Base-by-base conservation (phyloP, 1,140 invertebrate genomes). In the Chionoecetes opilio region DNA sequence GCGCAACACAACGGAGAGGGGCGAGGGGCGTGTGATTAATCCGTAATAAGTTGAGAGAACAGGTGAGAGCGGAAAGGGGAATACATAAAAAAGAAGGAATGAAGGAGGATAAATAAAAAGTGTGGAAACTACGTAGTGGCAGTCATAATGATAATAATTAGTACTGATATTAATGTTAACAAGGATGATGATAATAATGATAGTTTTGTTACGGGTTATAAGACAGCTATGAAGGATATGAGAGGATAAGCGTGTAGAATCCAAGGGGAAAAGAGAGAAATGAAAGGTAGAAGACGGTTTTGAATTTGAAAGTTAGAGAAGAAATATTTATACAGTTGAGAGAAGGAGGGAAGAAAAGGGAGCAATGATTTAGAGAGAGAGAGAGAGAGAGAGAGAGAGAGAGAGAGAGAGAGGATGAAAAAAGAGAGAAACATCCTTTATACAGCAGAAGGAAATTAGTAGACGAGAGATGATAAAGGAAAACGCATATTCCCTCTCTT, bases 1-100 rank as follows among this genome's bases (percentile, higher is more conserved):
- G n/a, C 63, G 63, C 63, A 75, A n/a, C 11, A 8, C n/a, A 75
- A 26, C 21, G 63, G 26, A 75, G 63, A 26, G 21, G 63, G 63
- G 26, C n/a, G 63, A 75, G 63, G 63, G 63, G 63, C 63, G 63
- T n/a, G 63, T 75, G 63, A 75, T 75, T 75, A 75, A 75, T 75
- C n/a, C 63, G 63, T 75, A 75, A 75, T 75, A 75, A 75, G 63
- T 75, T 75, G 63, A 75, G 63, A 75, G 63, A 75, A 75, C 63
- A 75, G 63, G 63, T 75, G 63, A 75, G 63, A 53, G 63, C 21
- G 63, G n/a, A n/a, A 26, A 75, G 63, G 63, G 63, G 63, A n/a
- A 75, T n/a, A n/a, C n/a, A 75, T 26, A 75, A 75, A 75, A 26
- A 21, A 21, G 63, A 75, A 75, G 11, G 63, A 75, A 26, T n/a